Percentiles rank a stretch among this genome's conserved stretches.
Evolutionary conservation across 2,888 invertebrate genomes (phyloP).

Genomic region (Lumbricus terrestris): DNA sequence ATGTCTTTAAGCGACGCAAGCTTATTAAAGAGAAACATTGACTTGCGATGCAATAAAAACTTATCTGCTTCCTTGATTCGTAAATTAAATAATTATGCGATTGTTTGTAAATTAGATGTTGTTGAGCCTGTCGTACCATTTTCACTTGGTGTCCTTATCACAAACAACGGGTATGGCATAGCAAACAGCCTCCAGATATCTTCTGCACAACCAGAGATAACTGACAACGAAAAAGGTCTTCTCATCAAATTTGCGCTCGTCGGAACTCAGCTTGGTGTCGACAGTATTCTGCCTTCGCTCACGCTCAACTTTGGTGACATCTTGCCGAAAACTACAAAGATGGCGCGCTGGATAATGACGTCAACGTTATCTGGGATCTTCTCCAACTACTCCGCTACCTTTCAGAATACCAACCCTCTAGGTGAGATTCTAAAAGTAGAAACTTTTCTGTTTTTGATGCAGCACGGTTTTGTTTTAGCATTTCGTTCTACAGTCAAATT

Average conservation of each 20-base stretch:
- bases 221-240: conserved; percentile 46
- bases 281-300: conserved; percentile 38
- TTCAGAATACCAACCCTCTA: conserved; percentile 44
- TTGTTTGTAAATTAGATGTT: neutral
- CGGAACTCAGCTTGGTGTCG: conserved; percentile 38
- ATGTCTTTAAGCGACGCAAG: too few species aligned
- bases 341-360: conserved; percentile 42
- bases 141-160: conserved; percentile 40
- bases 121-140: conserved; percentile 44
- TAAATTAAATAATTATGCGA: neutral
- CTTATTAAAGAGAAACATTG: neutral
- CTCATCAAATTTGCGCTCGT: conserved; percentile 42
- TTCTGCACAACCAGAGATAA: conserved; percentile 46
- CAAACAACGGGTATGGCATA: conserved; percentile 41
- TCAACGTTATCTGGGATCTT: conserved; percentile 44
- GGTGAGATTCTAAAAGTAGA: conserved; percentile 25
- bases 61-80: neutral
- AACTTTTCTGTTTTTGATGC: too few species aligned
- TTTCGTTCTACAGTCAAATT: too few species aligned
- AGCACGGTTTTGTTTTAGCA: too few species aligned
- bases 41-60: neutral
- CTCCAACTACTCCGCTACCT: conserved; percentile 44
- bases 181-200: conserved; percentile 41
- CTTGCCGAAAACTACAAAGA: conserved; percentile 38
- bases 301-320: conserved; percentile 43